Percentiles rank a stretch among this genome's conserved stretches.
Conservation (phyloP, 2,113 vertebrate species). For the Tiliqua scincoides region DNA sequence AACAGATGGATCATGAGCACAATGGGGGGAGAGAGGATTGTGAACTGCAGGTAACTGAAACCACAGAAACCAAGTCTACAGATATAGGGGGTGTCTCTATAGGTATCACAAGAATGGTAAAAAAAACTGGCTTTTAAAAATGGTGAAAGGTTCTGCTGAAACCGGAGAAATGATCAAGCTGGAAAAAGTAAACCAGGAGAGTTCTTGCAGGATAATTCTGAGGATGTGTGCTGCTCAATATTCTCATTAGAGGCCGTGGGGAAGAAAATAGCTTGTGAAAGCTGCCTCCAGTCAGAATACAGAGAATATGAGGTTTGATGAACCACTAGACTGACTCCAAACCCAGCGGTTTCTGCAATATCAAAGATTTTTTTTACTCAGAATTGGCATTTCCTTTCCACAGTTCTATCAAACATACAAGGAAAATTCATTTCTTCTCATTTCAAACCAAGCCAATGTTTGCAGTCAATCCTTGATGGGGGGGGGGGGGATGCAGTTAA, state of each 20-base stretch:
- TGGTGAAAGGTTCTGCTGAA: not conserved
- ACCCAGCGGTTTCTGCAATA: not conserved
- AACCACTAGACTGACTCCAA: not conserved
- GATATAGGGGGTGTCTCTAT: too few relatives aligned
- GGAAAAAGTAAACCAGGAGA: not conserved
- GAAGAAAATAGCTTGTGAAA: not conserved
- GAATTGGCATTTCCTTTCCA: not conserved
- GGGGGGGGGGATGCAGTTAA: not conserved
- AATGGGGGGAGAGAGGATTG: too few relatives aligned
- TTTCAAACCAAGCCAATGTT: not conserved
- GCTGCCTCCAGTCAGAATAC: not conserved
- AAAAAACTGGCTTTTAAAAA: not conserved
- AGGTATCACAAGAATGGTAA: not conserved
- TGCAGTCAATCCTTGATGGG: not conserved
- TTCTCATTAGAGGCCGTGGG: not conserved
- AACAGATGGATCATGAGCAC: too few relatives aligned
- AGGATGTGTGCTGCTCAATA: not conserved
- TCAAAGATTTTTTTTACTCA: not conserved
- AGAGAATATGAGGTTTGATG: not conserved
- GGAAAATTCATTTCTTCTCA: not conserved
- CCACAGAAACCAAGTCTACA: too few relatives aligned
- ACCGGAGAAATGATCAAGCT: not conserved
- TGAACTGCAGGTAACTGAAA: too few relatives aligned
- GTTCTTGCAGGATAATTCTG: not conserved
- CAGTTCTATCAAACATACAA: not conserved